Conservation (phyloP, 2,797 vertebrate species). For the Propithecus perrieri region DNA sequence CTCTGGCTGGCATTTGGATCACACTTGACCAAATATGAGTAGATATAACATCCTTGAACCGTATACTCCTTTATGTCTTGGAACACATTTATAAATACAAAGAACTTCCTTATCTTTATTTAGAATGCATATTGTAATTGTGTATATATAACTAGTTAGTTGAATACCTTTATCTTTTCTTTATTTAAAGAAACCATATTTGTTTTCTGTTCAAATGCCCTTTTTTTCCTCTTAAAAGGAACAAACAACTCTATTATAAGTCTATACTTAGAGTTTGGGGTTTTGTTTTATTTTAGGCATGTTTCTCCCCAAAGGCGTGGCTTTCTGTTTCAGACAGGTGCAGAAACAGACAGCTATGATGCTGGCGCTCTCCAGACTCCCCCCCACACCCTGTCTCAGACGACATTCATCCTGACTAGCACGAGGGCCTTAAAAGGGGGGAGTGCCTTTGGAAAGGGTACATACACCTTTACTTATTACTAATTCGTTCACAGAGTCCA, state of each 20-base stretch:
- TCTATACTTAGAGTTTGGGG: conserved; percentile 64
- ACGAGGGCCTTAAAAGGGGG: not conserved
- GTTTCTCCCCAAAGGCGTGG: not conserved
- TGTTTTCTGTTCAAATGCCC: conserved; percentile 38
- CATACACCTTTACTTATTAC: not conserved
- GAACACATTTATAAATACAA: not conserved
- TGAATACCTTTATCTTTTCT: not conserved
- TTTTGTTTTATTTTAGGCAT: conserved; percentile 63
- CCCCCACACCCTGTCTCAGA: not conserved
- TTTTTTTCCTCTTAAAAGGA: conserved; percentile 27
- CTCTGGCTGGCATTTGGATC: not conserved
- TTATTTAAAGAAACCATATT: conserved; percentile 31
- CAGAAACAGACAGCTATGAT: not conserved
- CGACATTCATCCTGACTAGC: not conserved
- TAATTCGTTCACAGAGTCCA: not conserved
- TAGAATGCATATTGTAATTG: not conserved
- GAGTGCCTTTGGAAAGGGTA: not conserved
- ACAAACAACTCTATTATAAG: conserved; percentile 42
- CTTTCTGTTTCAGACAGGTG: conserved; percentile 69
- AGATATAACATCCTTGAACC: not conserved
- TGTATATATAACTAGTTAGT: not conserved
- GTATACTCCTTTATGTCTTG: not conserved
- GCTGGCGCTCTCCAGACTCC: not conserved
- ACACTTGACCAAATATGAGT: not conserved
- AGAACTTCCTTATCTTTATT: not conserved